These are phyloP conservation scores for Otolemur crassicaudatus DNA, from an alignment of 2,797 vertebrate genomes.

Conservation along the genomic window DNA sequence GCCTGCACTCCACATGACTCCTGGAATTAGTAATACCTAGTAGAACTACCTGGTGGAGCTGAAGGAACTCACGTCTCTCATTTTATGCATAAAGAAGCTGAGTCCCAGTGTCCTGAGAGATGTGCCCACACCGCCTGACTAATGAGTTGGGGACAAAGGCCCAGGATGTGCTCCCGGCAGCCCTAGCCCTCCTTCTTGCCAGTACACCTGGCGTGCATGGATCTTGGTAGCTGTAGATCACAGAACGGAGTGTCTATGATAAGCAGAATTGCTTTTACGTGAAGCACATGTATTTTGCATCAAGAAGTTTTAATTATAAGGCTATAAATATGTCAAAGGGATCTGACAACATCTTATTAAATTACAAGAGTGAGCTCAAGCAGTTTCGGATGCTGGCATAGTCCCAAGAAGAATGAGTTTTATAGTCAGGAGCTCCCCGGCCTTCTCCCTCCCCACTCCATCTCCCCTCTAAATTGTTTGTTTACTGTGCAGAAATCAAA, in stretches of 20 bases:
- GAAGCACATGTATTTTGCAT: slow-evolving; percentile 74
- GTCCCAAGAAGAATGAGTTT: slow-evolving; percentile 67
- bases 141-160: not conserved
- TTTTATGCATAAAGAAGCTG: not conserved
- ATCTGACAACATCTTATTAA: slow-evolving; percentile 87
- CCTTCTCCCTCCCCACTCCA: not conserved
- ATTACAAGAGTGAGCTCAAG: slow-evolving; percentile 81
- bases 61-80: not conserved
- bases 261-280: slow-evolving; percentile 38
- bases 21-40: not conserved
- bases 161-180: not conserved
- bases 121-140: not conserved
- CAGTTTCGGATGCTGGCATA: slow-evolving; percentile 82
- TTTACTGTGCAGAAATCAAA: not conserved
- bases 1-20: not conserved
- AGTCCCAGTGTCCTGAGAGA: not conserved
- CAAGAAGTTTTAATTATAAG: slow-evolving; percentile 87
- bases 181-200: not conserved
- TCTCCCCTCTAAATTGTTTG: slow-evolving; percentile 17
- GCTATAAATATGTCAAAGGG: slow-evolving; percentile 87
- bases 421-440: not conserved
- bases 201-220: not conserved
- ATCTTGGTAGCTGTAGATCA: slow-evolving; percentile 49
- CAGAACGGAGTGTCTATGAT: slow-evolving; percentile 65
- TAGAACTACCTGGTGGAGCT: not conserved